Evolutionary conservation across 2,113 vertebrate genomes (phyloP).

Genomic region (Ardeotis arabs): DNA sequence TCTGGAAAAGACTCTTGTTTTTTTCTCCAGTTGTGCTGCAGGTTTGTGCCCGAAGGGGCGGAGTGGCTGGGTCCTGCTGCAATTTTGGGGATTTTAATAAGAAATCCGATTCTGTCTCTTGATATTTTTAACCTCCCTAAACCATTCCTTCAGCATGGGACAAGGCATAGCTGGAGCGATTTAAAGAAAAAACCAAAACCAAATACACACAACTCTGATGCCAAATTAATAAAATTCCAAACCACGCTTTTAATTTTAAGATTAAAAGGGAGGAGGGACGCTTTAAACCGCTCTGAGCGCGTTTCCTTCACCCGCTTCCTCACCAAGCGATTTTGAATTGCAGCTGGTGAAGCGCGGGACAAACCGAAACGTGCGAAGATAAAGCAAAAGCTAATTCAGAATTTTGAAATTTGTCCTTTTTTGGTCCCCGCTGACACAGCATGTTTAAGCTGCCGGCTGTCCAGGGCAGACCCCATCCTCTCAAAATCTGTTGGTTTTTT

Average conservation of each 20-base stretch:
- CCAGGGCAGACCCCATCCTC: neutral
- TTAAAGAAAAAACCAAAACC: neutral
- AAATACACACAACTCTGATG: rapidly evolving
- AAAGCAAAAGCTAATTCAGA: neutral
- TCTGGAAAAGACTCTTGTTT: neutral
- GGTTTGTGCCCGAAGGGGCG: neutral
- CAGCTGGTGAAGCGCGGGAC: neutral
- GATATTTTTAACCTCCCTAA: neutral
- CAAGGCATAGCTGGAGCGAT: neutral
- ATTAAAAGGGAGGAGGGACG: no score
- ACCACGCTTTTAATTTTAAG: neutral
- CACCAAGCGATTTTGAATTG: rapidly evolving
- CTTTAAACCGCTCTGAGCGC: neutral
- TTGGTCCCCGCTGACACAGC: neutral
- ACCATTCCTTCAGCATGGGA: neutral
- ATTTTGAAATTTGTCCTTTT: neutral
- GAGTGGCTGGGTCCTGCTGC: neutral
- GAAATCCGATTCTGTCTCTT: neutral
- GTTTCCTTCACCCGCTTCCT: neutral
- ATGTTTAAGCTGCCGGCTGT: neutral
- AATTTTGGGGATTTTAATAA: neutral
- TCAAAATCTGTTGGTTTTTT: neutral
- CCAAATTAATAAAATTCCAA: neutral
- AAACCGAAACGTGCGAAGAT: rapidly evolving
- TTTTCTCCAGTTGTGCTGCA: neutral